phyloP scores from a whole-genome alignment of 2,888 invertebrate genomes.

The Tetrapedia diversipes region DNA sequence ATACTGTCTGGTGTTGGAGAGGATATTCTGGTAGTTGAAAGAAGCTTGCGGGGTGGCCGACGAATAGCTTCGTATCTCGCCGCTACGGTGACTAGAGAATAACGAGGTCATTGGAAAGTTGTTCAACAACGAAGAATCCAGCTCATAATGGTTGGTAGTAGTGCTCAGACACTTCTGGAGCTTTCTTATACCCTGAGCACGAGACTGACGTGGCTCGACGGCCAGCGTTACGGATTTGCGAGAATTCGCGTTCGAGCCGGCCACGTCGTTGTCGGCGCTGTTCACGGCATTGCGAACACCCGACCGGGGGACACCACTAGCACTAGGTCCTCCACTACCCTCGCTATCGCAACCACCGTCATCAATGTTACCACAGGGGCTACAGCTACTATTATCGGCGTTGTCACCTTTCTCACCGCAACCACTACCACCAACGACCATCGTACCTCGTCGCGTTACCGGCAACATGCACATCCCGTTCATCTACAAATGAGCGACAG shows the following conservation, averaged over 20 bases:
- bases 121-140: conserved; percentile 64
- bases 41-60: conserved; percentile 84
- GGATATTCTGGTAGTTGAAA: conserved; percentile 81
- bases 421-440: conserved; percentile 71
- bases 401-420: conserved; percentile 53
- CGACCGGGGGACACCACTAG: conserved; percentile 61
- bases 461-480: conserved; percentile 90
- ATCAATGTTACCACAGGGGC: conserved; percentile 49
- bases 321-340: conserved; percentile 59
- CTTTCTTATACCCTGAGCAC: conserved; percentile 97
- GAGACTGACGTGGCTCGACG: conserved; percentile 90
- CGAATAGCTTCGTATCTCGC: conserved; percentile 82
- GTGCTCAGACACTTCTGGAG: conserved; percentile 95
- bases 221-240: conserved; percentile 79
- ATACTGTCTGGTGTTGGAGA: conserved; percentile 92
- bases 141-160: conserved; percentile 92
- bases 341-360: conserved; percentile 55
- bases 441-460: conserved; percentile 83
- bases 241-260: conserved; percentile 58
- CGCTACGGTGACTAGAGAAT: conserved; percentile 79
- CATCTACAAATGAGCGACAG: conserved; percentile 86
- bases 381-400: conserved; percentile 52
- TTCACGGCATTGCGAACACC: conserved; percentile 53
- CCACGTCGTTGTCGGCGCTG: conserved; percentile 58
- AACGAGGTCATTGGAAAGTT: conserved; percentile 76